phyloP scores from a whole-genome alignment of 2,888 invertebrate species.

The Seira ritae region DNA sequence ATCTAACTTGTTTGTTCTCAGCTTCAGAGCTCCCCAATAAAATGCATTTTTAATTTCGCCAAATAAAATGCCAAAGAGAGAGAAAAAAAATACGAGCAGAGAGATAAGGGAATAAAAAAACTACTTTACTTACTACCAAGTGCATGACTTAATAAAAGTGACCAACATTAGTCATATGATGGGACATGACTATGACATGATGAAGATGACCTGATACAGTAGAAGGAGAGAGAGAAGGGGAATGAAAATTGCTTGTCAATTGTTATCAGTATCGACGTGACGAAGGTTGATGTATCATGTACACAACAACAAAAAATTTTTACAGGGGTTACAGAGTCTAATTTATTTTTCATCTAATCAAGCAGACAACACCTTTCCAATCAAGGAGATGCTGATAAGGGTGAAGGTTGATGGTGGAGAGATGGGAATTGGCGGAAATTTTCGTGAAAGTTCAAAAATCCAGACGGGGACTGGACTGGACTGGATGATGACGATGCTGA shows the following conservation, averaged over 20 bases:
- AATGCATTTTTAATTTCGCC: not conserved
- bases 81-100: constrained; percentile 14
- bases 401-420: not conserved
- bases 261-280: not conserved
- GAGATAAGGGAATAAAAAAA: constrained; percentile 1
- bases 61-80: not conserved
- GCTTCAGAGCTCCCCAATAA: not conserved
- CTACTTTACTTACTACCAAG: too few species aligned
- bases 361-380: not conserved
- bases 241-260: not conserved
- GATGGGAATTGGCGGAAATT: too few species aligned
- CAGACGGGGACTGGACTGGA: not conserved
- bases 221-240: too few species aligned
- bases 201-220: not conserved
- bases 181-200: not conserved
- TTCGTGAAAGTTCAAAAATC: too few species aligned
- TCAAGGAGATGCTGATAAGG: not conserved
- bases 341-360: not conserved
- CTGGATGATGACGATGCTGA: not conserved
- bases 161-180: constrained; percentile 1
- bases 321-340: not conserved
- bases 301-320: not conserved
- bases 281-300: not conserved
- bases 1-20: not conserved
- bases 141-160: not conserved